Percentiles rank a stretch among this genome's conserved stretches.
phyloP scores from a whole-genome alignment of 2,113 vertebrate genomes.

The Channa maculata region DNA sequence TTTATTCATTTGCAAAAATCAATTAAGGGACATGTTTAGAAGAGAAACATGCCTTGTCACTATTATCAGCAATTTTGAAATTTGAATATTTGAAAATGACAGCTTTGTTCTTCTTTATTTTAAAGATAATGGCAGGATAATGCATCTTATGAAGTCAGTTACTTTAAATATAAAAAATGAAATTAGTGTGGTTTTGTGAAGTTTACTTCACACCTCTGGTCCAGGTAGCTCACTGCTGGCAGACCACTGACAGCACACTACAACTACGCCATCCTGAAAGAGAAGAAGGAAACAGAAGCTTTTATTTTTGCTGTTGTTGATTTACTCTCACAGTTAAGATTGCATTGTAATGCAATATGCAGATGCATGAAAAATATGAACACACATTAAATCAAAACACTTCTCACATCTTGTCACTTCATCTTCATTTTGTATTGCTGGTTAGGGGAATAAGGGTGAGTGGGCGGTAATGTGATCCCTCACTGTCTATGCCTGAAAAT shows the following conservation, averaged over 20 bases:
- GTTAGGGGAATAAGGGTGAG: conserved; percentile 41
- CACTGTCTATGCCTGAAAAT: conserved; percentile 45
- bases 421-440: conserved; percentile 43
- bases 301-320: background rate
- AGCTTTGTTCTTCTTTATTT: too few relatives aligned
- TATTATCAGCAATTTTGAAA: too few relatives aligned
- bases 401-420: background rate
- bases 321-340: conserved; percentile 2
- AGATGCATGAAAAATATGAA: background rate
- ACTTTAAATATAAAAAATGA: background rate
- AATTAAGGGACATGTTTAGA: too few relatives aligned
- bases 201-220: conserved; percentile 63
- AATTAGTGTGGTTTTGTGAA: background rate
- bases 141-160: background rate
- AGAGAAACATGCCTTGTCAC: too few relatives aligned
- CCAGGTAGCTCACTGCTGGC: conserved; percentile 74
- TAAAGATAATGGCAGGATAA: too few relatives aligned
- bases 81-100: background rate
- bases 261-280: conserved; percentile 91
- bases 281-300: background rate
- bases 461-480: conserved; percentile 56
- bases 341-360: too few relatives aligned
- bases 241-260: conserved; percentile 79
- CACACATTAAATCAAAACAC: conserved; percentile 3
- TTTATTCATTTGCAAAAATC: too few relatives aligned